phyloP scores from a whole-genome alignment of 2,113 vertebrate species.

The Caranx melampygus region DNA sequence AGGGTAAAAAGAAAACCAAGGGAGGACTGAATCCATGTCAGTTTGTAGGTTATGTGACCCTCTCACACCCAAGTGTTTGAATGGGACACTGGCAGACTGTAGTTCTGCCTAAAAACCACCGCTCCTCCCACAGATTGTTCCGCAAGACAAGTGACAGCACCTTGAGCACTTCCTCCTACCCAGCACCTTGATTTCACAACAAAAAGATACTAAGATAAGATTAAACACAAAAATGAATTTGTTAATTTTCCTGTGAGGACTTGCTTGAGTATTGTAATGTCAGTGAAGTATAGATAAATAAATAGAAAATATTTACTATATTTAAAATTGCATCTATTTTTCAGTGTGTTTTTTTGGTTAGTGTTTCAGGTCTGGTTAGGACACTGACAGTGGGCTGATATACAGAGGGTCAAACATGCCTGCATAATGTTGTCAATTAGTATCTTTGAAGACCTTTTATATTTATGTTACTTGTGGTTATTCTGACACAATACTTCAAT shows the following conservation, averaged over 20 bases:
- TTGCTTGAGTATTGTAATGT: slow-evolving; percentile 64
- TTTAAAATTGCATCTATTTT: slow-evolving; percentile 76
- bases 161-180: slow-evolving; percentile 44
- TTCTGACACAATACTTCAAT: slow-evolving; percentile 20
- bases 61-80: neutral
- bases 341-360: slow-evolving; percentile 56
- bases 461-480: slow-evolving; percentile 59
- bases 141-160: slow-evolving; percentile 20
- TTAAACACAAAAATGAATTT: slow-evolving; percentile 46
- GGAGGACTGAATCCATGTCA: neutral
- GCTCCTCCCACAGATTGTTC: slow-evolving; percentile 17
- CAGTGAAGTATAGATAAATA: slow-evolving; percentile 50
- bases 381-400: slow-evolving; percentile 43
- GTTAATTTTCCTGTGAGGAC: slow-evolving; percentile 66
- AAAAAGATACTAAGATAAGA: slow-evolving; percentile 21
- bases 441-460: slow-evolving; percentile 52
- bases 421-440: slow-evolving; percentile 57
- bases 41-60: neutral
- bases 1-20: neutral
- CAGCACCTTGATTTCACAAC: slow-evolving; percentile 58
- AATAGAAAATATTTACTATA: slow-evolving; percentile 66
- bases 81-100: slow-evolving; percentile 8
- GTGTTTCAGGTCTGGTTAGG: slow-evolving; percentile 10
- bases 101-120: slow-evolving; percentile 12
- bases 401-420: slow-evolving; percentile 16